Conservation (phyloP, 2,113 vertebrate species). For the Marmota monax region DNA sequence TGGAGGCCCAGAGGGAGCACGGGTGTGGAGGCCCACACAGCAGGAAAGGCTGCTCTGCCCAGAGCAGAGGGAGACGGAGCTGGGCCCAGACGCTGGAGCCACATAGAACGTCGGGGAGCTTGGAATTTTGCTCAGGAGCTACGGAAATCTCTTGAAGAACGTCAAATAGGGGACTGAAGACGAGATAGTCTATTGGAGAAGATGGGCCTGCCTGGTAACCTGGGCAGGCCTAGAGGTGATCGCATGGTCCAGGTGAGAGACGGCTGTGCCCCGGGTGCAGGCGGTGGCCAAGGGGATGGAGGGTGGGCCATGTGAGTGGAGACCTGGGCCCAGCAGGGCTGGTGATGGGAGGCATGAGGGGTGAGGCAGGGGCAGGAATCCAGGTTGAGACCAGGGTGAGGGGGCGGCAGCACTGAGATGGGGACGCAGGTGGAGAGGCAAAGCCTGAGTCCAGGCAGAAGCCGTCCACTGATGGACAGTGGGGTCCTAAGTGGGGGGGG, state of each 20-base stretch:
- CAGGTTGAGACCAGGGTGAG: neutral
- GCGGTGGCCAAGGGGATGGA: neutral
- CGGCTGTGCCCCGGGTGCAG: neutral
- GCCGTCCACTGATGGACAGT: too few relatives aligned
- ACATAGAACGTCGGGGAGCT: neutral
- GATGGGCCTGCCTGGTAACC: too few relatives aligned
- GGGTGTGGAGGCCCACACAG: neutral
- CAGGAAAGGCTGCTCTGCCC: neutral
- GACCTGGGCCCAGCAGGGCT: fast-evolving
- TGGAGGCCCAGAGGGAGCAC: neutral
- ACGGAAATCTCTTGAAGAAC: neutral
- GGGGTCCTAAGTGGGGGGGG: neutral
- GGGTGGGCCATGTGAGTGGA: neutral
- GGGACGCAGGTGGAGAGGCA: neutral
- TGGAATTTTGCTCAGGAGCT: neutral
- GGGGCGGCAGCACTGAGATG: neutral
- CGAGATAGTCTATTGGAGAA: neutral
- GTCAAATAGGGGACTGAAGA: neutral
- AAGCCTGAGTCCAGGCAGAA: neutral
- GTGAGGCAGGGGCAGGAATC: neutral
- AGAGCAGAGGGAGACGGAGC: neutral
- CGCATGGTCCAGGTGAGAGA: neutral
- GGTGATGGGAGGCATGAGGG: fast-evolving
- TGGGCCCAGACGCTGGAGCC: neutral
- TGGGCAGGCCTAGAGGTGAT: neutral